Base-by-base conservation (phyloP, 2,113 vertebrate species). In the Perca flavescens region DNA sequence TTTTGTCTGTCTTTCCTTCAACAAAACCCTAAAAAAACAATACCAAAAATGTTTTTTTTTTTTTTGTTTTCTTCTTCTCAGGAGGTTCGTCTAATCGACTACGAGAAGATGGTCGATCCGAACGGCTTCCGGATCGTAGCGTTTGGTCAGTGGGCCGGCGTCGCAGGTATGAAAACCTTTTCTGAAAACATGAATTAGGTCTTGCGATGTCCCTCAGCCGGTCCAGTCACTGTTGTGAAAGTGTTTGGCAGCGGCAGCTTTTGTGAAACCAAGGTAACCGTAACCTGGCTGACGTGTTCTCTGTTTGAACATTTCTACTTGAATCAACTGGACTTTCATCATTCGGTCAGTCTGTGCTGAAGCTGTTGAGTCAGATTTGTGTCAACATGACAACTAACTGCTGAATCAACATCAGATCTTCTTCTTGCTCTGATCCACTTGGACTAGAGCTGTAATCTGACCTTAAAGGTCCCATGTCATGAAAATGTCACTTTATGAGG, bases 91-190 rank as follows among this genome's bases (percentile, higher is more conserved):
- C 96, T 99, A 62, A 97, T 99, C 88, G 98, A 99, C 95, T 99
- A 99, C 84, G 98, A 99, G 94, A 99, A 99, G 95, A 99, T 99
- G 98, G 97, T 99, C 67, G 97, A 99, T 66, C 91, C 97, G 46
- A 98, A 96, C 88, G 98, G 98, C 81, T 94, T 90, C 77, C 95
- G 98, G 68, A 97, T 99, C 25, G 98, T 99, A 72, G 98, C 98
- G 0, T 99, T 99, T 83, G 98, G 98, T 64, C 96, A 99, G 89
- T 99, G 98, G 98, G 98, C 98, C 31, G 98, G 98, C 22, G 97
- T 99, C 54, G 97, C 98, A 95, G 98, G 98, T 99, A 72, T 74
- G 58, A 19, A 19, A 19, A 28, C 13, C 0, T 28, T 40, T 40
- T 40, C 14, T 7, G 12, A 5, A 5, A 16, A 22, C 10, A 14